Evolutionary conservation across 2,797 vertebrate genomes (phyloP).

Genomic region (Hoplostethus mediterraneus): DNA sequence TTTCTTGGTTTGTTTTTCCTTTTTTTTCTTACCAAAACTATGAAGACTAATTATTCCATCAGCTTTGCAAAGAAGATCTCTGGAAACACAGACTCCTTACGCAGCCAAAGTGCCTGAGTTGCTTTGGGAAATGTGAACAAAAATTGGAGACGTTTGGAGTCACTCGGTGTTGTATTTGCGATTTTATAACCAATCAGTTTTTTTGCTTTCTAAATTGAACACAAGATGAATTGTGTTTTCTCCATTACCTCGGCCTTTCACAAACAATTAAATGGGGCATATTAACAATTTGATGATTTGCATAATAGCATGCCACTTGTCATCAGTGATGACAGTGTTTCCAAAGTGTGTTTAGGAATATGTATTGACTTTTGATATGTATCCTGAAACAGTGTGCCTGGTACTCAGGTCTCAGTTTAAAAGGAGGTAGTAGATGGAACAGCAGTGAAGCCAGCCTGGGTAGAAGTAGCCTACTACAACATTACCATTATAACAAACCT

Average conservation of each 20-base stretch:
- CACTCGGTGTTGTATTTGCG: too few relatives aligned
- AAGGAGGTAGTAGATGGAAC: neutral
- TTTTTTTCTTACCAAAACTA: neutral
- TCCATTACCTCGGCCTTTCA: conserved; percentile 11
- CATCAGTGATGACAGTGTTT: conserved; percentile 30
- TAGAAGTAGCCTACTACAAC: neutral
- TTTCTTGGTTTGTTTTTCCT: conserved; percentile 38
- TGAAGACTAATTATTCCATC: conserved; percentile 20
- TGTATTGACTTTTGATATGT: neutral
- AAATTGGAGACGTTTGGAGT: neutral
- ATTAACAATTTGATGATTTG: conserved; percentile 32
- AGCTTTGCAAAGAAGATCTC: conserved; percentile 1
- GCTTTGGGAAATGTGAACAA: conserved; percentile 21
- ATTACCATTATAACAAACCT: neutral
- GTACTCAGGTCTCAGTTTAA: conserved; percentile 14
- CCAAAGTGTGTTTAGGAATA: conserved; percentile 13
- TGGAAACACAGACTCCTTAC: conserved; percentile 20
- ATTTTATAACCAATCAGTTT: too few relatives aligned
- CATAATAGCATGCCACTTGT: conserved; percentile 33
- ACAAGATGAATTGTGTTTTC: too few relatives aligned
- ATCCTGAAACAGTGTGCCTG: conserved; percentile 1
- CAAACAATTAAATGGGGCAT: conserved; percentile 34
- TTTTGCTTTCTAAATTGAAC: too few relatives aligned
- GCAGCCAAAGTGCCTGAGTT: conserved; percentile 42
- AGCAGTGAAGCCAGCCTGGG: neutral